Conservation (phyloP, 2,113 vertebrate species). For the Alectura lathami region DNA sequence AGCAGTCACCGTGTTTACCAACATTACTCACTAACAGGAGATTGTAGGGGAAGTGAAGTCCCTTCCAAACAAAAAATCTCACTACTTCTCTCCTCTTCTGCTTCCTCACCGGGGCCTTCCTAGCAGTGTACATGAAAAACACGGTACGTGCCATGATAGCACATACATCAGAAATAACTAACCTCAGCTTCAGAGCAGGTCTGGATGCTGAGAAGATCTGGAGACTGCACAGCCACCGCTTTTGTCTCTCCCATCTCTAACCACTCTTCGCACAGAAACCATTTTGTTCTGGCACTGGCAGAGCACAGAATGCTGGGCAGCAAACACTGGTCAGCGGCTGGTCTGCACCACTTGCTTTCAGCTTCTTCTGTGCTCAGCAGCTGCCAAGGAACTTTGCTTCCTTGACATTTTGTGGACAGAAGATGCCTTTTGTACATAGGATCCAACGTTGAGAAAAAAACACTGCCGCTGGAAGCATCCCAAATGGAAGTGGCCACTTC, state of each 20-base stretch:
- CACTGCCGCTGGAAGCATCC: fast-evolving
- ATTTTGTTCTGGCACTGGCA: background rate
- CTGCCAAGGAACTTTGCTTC: background rate
- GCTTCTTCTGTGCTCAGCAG: background rate
- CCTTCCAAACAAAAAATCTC: background rate
- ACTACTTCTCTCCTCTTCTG: background rate
- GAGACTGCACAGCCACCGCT: background rate
- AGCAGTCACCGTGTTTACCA: background rate
- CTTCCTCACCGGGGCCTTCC: background rate
- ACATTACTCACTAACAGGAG: background rate
- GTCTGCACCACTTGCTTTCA: background rate
- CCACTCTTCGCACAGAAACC: background rate
- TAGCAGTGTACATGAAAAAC: background rate
- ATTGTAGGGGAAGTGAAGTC: background rate
- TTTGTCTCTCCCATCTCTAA: background rate
- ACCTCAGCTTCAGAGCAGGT: background rate
- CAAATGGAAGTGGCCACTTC: background rate
- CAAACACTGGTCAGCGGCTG: background rate
- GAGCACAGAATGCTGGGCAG: background rate
- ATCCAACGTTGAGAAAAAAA: background rate
- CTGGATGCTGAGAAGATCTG: background rate
- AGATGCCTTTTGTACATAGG: background rate
- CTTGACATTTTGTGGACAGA: background rate
- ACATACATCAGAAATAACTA: background rate
- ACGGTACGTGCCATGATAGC: fast-evolving